Conservation (phyloP, 1,140 invertebrate species). For the Trachymyrmex septentrionalis region DNA sequence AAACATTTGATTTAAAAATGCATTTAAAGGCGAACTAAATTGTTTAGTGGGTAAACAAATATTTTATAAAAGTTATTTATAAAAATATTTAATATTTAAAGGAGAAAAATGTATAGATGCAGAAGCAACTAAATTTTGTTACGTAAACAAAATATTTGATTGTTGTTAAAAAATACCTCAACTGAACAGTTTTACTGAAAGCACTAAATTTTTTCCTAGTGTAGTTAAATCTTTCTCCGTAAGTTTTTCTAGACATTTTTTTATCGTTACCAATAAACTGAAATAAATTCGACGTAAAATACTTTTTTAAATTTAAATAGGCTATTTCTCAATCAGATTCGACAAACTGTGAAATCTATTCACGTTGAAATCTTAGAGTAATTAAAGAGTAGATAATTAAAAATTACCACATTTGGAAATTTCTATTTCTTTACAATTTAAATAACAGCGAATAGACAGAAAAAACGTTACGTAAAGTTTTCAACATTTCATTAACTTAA, state of each 20-base stretch:
- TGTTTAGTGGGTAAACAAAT: too few species aligned
- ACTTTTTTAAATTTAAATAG: not conserved
- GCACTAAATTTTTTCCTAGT: too few species aligned
- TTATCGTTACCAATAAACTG: not conserved
- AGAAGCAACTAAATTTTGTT: too few species aligned
- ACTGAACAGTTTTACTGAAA: too few species aligned
- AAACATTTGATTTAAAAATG: too few species aligned
- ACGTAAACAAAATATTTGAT: too few species aligned
- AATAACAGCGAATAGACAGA: not conserved
- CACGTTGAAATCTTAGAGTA: not conserved
- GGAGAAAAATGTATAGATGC: too few species aligned
- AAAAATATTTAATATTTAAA: too few species aligned
- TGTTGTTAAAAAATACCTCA: too few species aligned
- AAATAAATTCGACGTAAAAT: slow-evolving; percentile 11
- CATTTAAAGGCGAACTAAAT: too few species aligned
- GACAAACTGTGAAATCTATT: slow-evolving; percentile 8
- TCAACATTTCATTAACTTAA: not conserved
- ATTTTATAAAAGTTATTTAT: too few species aligned
- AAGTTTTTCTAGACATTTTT: slow-evolving; percentile 7
- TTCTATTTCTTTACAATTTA: not conserved
- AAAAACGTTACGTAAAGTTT: not conserved
- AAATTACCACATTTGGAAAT: not conserved
- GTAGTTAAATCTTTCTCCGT: not conserved
- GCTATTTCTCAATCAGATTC: not conserved
- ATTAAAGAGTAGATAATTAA: not conserved